Conservation (phyloP, 2,888 invertebrate species). For the Thymelicus acteon region DNA sequence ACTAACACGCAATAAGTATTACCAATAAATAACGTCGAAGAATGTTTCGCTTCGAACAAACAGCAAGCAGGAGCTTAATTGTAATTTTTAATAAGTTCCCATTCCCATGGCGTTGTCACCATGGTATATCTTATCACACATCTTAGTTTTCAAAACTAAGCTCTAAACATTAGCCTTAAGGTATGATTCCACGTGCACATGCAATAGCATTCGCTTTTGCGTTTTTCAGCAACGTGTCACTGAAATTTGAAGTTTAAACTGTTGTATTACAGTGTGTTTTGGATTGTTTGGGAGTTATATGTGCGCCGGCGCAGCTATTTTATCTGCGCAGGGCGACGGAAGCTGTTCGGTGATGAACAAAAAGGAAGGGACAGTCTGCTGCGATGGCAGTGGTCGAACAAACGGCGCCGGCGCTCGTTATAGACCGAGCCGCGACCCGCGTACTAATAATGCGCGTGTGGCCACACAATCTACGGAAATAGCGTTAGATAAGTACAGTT, state of each 20-base stretch:
- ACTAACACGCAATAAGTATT: neutral
- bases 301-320: slow-evolving; percentile 17
- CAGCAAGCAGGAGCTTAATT: slow-evolving; percentile 10
- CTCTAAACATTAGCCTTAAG: slow-evolving; percentile 1
- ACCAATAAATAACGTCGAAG: slow-evolving; percentile 10
- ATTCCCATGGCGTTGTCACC: slow-evolving; percentile 17
- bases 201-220: too few relatives aligned
- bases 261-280: slow-evolving; percentile 6
- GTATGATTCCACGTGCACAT: neutral
- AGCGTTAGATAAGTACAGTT: neutral
- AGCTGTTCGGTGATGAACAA: slow-evolving; percentile 43
- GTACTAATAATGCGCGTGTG: slow-evolving; percentile 41
- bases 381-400: slow-evolving; percentile 37
- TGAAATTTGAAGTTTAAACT: neutral
- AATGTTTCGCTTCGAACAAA: slow-evolving; percentile 9
- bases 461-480: slow-evolving; percentile 23
- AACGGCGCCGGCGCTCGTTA: slow-evolving; percentile 53
- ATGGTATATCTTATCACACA: slow-evolving; percentile 38
- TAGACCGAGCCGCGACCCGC: slow-evolving; percentile 49
- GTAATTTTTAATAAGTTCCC: slow-evolving; percentile 37
- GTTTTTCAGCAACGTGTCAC: neutral
- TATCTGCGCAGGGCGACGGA: slow-evolving; percentile 44
- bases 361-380: slow-evolving; percentile 42
- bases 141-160: slow-evolving; percentile 11
- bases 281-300: neutral